phyloP scores from a whole-genome alignment of 2,797 vertebrate species.

The Antrozous pallidus region DNA sequence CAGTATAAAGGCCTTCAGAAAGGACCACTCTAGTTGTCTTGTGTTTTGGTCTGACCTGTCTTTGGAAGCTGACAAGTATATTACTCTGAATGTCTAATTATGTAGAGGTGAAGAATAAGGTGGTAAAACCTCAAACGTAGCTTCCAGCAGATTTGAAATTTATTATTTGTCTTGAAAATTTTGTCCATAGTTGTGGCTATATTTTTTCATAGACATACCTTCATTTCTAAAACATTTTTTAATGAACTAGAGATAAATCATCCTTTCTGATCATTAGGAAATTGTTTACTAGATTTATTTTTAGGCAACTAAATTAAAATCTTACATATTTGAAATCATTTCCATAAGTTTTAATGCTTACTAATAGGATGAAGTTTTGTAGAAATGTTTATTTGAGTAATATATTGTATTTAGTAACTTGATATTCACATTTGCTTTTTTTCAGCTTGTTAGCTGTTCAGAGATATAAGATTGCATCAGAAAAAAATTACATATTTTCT shows the following conservation, averaged over 20 bases:
- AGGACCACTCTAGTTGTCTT: not conserved
- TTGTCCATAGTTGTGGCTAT: not conserved
- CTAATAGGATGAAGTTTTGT: not conserved
- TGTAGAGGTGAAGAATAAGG: not conserved
- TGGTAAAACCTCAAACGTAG: not conserved
- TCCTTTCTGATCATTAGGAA: not conserved
- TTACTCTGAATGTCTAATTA: not conserved
- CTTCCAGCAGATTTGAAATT: constrained; percentile 1
- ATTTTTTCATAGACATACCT: not conserved
- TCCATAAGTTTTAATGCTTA: constrained; percentile 35
- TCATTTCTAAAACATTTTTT: not conserved
- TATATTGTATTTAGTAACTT: not conserved
- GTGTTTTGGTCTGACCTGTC: not conserved
- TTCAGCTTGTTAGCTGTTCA: not conserved
- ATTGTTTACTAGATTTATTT: constrained; percentile 16
- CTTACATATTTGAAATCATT: constrained; percentile 44
- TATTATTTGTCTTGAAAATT: constrained; percentile 35
- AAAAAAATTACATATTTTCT: constrained; percentile 16
- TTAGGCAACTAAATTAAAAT: constrained; percentile 6
- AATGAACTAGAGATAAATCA: not conserved
- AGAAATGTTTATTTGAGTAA: not conserved
- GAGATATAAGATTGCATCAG: not conserved
- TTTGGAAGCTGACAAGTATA: constrained; percentile 21
- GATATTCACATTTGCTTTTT: not conserved
- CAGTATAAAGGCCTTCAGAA: not conserved